phyloP scores from a whole-genome alignment of 2,797 vertebrate genomes.

The Buphagus erythrorhynchus region DNA sequence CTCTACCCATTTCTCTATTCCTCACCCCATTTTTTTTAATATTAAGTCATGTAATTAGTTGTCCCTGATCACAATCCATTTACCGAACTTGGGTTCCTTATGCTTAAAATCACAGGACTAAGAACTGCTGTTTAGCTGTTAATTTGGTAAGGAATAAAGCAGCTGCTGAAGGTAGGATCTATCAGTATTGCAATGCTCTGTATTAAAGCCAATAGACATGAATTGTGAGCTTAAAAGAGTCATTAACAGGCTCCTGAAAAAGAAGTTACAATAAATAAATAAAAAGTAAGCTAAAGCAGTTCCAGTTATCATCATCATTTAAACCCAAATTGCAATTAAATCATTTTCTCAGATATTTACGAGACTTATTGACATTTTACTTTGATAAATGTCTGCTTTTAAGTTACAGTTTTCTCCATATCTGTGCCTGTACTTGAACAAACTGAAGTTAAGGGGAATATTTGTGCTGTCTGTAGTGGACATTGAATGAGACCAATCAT shows the following conservation, averaged over 20 bases:
- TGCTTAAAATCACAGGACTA: not conserved
- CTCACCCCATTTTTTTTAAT: constrained; percentile 18
- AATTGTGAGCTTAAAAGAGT: not conserved
- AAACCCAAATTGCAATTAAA: constrained; percentile 17
- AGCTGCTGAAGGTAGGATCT: not conserved
- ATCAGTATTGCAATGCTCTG: not conserved
- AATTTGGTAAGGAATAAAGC: not conserved
- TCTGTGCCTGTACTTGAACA: not conserved
- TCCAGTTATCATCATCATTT: not conserved
- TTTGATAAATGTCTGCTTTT: not conserved
- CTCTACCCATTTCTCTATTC: not conserved
- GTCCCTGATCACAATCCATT: not conserved
- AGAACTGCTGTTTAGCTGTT: not conserved
- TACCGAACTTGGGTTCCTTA: not conserved
- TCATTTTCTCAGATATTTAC: not conserved
- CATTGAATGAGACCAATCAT: not conserved
- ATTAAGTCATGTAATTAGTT: not conserved
- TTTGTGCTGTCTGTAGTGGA: not conserved
- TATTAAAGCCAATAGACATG: not conserved
- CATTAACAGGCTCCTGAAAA: not conserved
- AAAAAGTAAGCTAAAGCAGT: not conserved
- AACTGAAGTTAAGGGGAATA: not conserved
- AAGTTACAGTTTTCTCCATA: not conserved
- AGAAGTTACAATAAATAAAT: not conserved
- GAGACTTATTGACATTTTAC: not conserved